Evolutionary conservation across 2,797 vertebrate species (phyloP), one percentile per base, ranked within the genome.

Genomic region (Gambusia yucatana): DNA sequence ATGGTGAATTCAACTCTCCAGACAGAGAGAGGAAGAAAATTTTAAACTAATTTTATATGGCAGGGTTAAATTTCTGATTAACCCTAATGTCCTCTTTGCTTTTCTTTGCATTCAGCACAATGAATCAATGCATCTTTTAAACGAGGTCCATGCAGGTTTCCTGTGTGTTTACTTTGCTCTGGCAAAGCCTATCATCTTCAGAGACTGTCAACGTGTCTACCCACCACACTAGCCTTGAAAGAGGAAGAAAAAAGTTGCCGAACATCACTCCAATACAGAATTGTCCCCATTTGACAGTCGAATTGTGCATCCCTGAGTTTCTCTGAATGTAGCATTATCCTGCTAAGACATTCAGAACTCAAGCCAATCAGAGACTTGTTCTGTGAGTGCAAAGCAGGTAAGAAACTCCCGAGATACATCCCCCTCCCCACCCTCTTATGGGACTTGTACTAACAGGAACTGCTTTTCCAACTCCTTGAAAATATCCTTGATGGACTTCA

Each of bases 21-120:
- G 88, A 89, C 82, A 79, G 80, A 87, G 84, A 83, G 86, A 80
- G 52, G 74, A 77, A 77, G 85, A 82, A 84, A 86, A 78, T 82
- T 88, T 92, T 83, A 91, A 91, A 91, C 73, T 82, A 89, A 90
- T 83, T 84, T 90, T 84, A 90, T 84, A 84, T 70, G 75, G 85
- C 84, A 79, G 61, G 84, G 82, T 82, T 84, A 89, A 86, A 78
- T 91, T 91, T 87, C 81, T 87, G 86, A 93, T 94, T 90, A 90
- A 90, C 84, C 82, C 80, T 82, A 88, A 81, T 87, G 84, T 88
- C 87, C 80, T 86, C 77, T 77, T 75, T 82, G 81, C 80, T 85
- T 86, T 73, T 65, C 77, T 81, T 77, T 79, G 43, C 78, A 76
- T 70, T 74, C 70, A 76, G 76, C 36, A 69, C 63, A 81, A 70